Percentiles rank a stretch among this genome's conserved stretches.
phyloP scores from a whole-genome alignment of 2,888 invertebrate species.

The Chironomus tentans region DNA sequence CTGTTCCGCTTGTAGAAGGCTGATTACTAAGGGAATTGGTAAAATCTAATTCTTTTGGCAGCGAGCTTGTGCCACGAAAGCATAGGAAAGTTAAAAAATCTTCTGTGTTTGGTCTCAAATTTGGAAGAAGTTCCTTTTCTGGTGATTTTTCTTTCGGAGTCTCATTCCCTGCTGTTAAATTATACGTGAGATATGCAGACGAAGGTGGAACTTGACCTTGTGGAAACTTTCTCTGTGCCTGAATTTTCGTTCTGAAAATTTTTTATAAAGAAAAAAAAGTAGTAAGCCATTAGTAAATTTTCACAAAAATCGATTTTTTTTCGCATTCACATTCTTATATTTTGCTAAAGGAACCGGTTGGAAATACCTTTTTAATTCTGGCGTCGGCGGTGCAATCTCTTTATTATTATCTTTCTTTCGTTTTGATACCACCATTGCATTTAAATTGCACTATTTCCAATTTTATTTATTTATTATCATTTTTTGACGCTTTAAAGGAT shows the following conservation, averaged over 20 bases:
- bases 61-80: constrained; percentile 63
- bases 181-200: constrained; percentile 34
- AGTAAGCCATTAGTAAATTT: constrained; percentile 16
- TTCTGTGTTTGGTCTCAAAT: constrained; percentile 69
- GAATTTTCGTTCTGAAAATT: constrained; percentile 59
- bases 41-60: constrained; percentile 64
- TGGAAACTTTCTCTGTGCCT: constrained; percentile 81
- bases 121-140: constrained; percentile 54
- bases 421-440: constrained; percentile 19
- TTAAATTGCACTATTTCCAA: background rate
- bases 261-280: constrained; percentile 1
- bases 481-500: background rate
- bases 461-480: background rate
- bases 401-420: constrained; percentile 20
- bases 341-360: background rate
- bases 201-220: constrained; percentile 70
- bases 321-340: background rate
- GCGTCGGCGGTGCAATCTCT: constrained; percentile 6
- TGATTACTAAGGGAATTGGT: constrained; percentile 43
- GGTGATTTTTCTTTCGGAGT: constrained; percentile 46
- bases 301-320: constrained; percentile 22
- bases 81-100: constrained; percentile 79
- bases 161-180: constrained; percentile 33
- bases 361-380: constrained; percentile 22
- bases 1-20: constrained; percentile 33